A percentile compares a stretch with the other conserved stretches of the same genome.
These are phyloP conservation scores for Deilephila elpenor DNA, from an alignment of 2,888 invertebrate species.

Conservation along the genomic window DNA sequence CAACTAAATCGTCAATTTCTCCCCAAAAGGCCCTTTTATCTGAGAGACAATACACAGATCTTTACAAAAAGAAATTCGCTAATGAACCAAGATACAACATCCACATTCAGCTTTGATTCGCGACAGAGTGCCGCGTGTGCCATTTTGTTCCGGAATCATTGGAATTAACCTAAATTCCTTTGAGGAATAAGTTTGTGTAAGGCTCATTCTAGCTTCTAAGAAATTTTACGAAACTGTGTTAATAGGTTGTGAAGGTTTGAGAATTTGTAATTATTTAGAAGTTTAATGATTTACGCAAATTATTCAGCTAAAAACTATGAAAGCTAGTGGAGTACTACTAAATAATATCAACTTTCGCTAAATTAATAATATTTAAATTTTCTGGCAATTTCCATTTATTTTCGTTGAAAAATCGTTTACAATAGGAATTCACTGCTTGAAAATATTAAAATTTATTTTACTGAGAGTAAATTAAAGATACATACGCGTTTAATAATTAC, in stretches of 20 bases:
- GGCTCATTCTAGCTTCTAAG: background rate
- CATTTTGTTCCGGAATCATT: constrained; percentile 22
- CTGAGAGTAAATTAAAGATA: background rate
- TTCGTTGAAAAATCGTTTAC: background rate
- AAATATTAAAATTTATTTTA: background rate
- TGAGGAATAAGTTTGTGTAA: constrained; percentile 1
- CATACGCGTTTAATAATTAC: background rate
- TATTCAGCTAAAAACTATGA: too few relatives aligned
- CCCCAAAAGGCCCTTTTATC: constrained; percentile 17
- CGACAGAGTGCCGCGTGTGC: constrained; percentile 17
- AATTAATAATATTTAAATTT: too few relatives aligned
- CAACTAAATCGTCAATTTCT: background rate
- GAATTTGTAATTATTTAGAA: too few relatives aligned
- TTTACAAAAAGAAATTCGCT: constrained; percentile 20
- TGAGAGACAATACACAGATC: constrained; percentile 13
- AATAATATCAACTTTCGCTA: too few relatives aligned
- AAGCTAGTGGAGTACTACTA: too few relatives aligned
- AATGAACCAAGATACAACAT: constrained; percentile 23
- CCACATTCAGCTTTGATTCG: constrained; percentile 17
- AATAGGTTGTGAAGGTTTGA: background rate
- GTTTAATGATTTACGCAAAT: too few relatives aligned
- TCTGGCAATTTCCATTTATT: too few relatives aligned
- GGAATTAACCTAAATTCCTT: constrained; percentile 19
- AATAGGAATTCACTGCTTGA: background rate
- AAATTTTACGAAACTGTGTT: background rate